Conservation (phyloP, 2,113 vertebrate species). For the Ciconia maguari region DNA sequence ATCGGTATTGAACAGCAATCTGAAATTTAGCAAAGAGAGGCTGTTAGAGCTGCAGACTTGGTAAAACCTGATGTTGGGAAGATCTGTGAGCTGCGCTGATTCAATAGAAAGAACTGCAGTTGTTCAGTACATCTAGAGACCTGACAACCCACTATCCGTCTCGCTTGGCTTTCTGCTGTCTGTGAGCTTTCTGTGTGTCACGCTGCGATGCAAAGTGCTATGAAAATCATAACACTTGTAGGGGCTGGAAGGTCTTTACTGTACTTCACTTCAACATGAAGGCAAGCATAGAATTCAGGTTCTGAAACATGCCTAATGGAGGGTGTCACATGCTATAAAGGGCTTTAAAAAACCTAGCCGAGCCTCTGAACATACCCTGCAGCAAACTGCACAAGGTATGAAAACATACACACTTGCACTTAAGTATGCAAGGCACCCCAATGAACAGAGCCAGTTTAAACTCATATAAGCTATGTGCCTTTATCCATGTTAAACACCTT, state of each 20-base stretch:
- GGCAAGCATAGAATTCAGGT: neutral
- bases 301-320: neutral
- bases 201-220: fast-evolving
- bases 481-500: neutral
- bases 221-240: neutral
- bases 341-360: neutral
- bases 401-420: neutral
- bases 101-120: neutral
- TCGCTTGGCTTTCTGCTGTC: neutral
- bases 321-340: neutral
- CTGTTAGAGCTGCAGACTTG: neutral
- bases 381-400: neutral
- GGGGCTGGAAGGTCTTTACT: neutral
- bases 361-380: neutral
- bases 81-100: fast-evolving
- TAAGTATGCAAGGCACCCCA: neutral
- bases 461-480: neutral
- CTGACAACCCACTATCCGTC: neutral
- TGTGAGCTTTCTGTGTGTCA: neutral
- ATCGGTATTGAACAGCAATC: fast-evolving
- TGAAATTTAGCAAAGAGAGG: neutral
- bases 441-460: neutral
- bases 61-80: neutral
- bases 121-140: neutral
- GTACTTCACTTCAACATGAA: neutral